Evolutionary conservation across 1,140 invertebrate genomes (phyloP).

Genomic region (Meloidogyne hapla): DNA sequence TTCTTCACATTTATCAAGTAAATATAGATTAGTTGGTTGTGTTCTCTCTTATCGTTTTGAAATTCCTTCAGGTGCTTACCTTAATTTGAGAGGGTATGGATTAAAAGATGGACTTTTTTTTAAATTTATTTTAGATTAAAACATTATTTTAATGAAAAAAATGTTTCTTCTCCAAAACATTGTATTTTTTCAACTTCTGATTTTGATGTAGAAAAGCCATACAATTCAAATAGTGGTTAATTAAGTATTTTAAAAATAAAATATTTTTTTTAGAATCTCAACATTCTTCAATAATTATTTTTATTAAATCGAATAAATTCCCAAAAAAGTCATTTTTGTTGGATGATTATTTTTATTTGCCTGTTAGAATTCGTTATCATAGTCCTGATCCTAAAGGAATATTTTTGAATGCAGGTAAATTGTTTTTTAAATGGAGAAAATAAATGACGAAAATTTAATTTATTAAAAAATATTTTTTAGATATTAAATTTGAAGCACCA

Average conservation of each 20-base stretch:
- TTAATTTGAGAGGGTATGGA: background rate
- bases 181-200: background rate
- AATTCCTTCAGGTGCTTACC: constrained; percentile 6
- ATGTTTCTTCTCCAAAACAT: background rate
- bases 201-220: background rate
- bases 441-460: too few species aligned
- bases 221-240: background rate
- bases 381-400: background rate
- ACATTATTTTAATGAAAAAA: background rate
- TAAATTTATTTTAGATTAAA: background rate
- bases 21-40: constrained; percentile 7
- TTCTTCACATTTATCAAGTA: background rate
- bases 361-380: background rate
- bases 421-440: too few species aligned
- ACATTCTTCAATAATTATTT: background rate
- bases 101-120: too few species aligned
- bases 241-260: too few species aligned
- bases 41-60: background rate
- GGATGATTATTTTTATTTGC: background rate
- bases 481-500: background rate
- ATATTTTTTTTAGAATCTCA: background rate
- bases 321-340: constrained; percentile 3
- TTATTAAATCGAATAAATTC: constrained; percentile 3
- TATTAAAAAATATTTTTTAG: background rate
- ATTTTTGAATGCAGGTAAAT: background rate